phyloP scores from a whole-genome alignment of 2,888 invertebrate genomes.

The Aethes cnicana region DNA sequence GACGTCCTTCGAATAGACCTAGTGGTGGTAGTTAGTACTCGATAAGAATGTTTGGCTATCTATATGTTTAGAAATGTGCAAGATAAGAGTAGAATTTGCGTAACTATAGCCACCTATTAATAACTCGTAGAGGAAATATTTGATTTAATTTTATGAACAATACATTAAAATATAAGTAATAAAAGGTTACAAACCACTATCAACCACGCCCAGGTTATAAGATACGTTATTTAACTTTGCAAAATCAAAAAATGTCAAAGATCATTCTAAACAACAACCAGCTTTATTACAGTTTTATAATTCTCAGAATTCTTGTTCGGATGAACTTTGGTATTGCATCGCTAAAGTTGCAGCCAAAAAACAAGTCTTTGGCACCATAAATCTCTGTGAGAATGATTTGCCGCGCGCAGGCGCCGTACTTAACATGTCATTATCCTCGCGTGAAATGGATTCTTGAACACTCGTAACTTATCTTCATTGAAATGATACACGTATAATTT shows the following conservation, averaged over 20 bases:
- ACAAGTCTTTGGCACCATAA: conserved; percentile 34
- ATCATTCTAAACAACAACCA: conserved; percentile 5
- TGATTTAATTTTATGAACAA: too few relatives aligned
- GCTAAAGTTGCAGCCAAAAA: conserved; percentile 13
- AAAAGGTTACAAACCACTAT: too few relatives aligned
- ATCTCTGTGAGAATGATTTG: conserved; percentile 40
- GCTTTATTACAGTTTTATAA: conserved; percentile 36
- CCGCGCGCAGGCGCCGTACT: conserved; percentile 8
- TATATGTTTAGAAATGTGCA: too few relatives aligned
- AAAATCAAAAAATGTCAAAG: background rate
- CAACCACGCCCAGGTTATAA: too few relatives aligned
- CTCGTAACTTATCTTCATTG: conserved; percentile 23
- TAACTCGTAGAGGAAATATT: too few relatives aligned
- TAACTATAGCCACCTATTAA: too few relatives aligned
- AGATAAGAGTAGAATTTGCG: too few relatives aligned
- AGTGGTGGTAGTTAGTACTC: too few relatives aligned
- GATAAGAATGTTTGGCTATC: too few relatives aligned
- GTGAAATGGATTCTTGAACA: conserved; percentile 52
- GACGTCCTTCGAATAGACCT: too few relatives aligned
- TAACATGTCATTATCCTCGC: conserved; percentile 30
- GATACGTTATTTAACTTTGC: too few relatives aligned
- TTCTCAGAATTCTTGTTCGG: conserved; percentile 26
- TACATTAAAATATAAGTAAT: too few relatives aligned
- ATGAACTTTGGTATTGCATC: conserved; percentile 27
- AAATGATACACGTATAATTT: conserved; percentile 23